phyloP scores from a whole-genome alignment of 2,888 invertebrate genomes.

The Oconnorella tubifera region DNA sequence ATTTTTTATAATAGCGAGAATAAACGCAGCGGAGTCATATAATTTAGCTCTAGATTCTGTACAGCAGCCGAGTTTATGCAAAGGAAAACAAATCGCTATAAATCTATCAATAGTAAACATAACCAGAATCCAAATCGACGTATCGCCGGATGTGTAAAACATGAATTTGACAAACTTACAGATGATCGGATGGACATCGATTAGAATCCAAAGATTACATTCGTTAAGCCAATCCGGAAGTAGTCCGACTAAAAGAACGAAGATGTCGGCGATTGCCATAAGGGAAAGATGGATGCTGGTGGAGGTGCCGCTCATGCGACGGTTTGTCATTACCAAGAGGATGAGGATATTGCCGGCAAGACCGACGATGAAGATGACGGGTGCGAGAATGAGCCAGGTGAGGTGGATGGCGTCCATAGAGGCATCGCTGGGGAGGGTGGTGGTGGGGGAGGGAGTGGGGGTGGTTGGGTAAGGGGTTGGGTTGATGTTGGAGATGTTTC shows the following conservation, averaged over 20 bases:
- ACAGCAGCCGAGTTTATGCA: conserved; percentile 40
- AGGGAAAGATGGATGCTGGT: conserved; percentile 34
- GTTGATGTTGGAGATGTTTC: too few relatives aligned
- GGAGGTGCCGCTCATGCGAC: conserved; percentile 33
- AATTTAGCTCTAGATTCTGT: conserved; percentile 37
- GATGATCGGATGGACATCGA: conserved; percentile 28
- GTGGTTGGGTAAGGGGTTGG: background rate
- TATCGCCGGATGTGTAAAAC: conserved; percentile 39
- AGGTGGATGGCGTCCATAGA: background rate
- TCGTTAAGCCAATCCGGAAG: conserved; percentile 37
- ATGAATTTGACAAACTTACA: conserved; percentile 36
- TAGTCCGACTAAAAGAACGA: conserved; percentile 34
- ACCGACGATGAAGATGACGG: conserved; percentile 34
- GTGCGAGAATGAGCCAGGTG: conserved; percentile 32
- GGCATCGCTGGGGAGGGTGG: too few relatives aligned
- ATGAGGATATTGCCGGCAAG: conserved; percentile 34
- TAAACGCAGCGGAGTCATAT: conserved; percentile 31
- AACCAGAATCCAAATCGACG: conserved; percentile 48
- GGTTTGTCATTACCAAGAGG: conserved; percentile 31
- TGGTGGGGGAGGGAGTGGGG: background rate
- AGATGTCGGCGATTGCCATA: conserved; percentile 35
- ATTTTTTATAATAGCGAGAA: conserved; percentile 38
- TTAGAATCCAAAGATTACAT: conserved; percentile 21
- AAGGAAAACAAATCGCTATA: conserved; percentile 43
- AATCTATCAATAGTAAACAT: conserved; percentile 47